Base-by-base conservation (phyloP, 2,888 invertebrate genomes). In the Hypena proboscidalis region DNA sequence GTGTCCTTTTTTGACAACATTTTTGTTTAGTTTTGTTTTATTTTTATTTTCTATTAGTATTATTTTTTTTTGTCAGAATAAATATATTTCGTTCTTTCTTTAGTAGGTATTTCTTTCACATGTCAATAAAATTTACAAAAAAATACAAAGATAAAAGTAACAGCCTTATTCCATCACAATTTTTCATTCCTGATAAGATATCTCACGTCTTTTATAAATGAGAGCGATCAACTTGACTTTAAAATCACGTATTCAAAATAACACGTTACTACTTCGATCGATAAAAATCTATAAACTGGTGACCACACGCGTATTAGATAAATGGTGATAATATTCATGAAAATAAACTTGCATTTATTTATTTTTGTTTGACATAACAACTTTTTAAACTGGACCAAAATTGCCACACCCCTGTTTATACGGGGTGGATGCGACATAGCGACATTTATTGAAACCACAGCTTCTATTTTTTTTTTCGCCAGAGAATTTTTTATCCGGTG, bases 351-450 rank as follows among this genome's bases (percentile, higher is more conserved):
- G 33, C 10, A 17, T 35, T 51, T 42, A 47, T 30, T 60, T 42
- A 47, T 30, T 60, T 55, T 44, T 20, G 30, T 44, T 49, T 64
- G 46, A 45, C 53, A 42, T 52, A 57, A 53, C 65, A 26, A 34
- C 61, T 60, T 60, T 49, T 40, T 13, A 47, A 61, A 61, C 61
- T 60, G 57, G 61, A 57, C 30, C 42, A 45, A 40, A 50, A 56
- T 59, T 60, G 33, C 46, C 32, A 49, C 57, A 64, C 20, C 37
- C 41, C 48, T 44, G 42, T 30, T 25, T 43, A 51, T 48, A 40
- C 46, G 10, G 41, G 34, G 36, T n/a, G n/a, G n/a, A n/a, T n/a
- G n/a, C n/a, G n/a, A n/a, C n/a, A n/a, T n/a, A n/a, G n/a, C n/a
- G n/a, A n/a, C n/a, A n/a, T n/a, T n/a, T n/a, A n/a, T n/a, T n/a